Conservation (phyloP, 2,113 vertebrate genomes). For the Empidonax alnorum region DNA sequence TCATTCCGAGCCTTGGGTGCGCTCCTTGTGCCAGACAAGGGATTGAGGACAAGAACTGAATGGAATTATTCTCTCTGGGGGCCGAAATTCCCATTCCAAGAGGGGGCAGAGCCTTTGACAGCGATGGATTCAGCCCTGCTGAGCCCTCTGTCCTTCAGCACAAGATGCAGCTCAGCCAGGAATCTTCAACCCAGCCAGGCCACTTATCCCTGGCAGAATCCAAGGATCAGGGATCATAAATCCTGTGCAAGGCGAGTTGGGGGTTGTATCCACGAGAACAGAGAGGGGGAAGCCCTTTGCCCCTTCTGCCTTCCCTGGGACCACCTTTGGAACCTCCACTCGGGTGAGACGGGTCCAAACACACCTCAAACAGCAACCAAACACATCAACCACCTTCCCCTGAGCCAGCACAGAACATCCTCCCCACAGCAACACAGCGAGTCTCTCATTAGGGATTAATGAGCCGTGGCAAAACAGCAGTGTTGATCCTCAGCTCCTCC, state of each 20-base stretch:
- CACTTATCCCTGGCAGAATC: neutral
- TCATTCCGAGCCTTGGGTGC: neutral
- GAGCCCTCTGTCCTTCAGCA: neutral
- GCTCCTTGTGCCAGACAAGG: neutral
- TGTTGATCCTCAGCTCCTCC: constrained; percentile 15
- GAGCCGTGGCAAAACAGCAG: constrained; percentile 25
- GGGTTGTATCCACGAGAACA: neutral
- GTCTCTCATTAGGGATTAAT: constrained; percentile 23
- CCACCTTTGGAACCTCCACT: neutral
- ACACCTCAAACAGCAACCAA: constrained; percentile 21
- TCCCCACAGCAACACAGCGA: constrained; percentile 53
- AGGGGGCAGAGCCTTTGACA: neutral
- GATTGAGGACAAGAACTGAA: neutral
- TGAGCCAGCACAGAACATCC: neutral
- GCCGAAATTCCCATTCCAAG: neutral
- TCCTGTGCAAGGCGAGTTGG: neutral
- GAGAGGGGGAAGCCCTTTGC: neutral
- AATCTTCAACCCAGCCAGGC: neutral
- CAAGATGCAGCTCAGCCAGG: too few relatives aligned
- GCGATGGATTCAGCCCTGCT: neutral
- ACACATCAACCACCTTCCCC: constrained; percentile 5
- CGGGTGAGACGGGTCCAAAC: neutral
- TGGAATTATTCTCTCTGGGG: neutral
- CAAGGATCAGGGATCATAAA: neutral
- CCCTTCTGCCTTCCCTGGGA: neutral